Evolutionary conservation across 2,113 vertebrate species (phyloP).

Genomic region (Muntiacus reevesi): DNA sequence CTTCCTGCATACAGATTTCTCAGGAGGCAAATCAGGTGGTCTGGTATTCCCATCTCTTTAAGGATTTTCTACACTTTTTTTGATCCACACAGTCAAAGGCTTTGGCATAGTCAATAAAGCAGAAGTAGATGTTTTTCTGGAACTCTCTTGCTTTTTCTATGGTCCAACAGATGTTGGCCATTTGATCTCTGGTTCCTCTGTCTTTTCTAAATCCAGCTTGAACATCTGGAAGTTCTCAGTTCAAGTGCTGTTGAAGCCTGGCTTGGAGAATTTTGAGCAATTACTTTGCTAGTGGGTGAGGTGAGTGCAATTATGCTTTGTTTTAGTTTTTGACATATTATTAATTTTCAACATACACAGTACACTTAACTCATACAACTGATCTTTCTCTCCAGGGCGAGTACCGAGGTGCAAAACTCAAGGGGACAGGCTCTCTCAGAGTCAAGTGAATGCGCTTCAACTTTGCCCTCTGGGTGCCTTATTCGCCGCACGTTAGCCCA

Average conservation of each 20-base stretch:
- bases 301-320: neutral
- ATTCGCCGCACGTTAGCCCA: neutral
- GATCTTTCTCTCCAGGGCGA: neutral
- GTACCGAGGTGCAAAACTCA: neutral
- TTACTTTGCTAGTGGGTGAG: neutral
- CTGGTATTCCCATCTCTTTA: neutral
- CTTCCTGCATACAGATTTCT: neutral
- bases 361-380: neutral
- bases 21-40: neutral
- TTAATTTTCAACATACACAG: neutral
- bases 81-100: neutral
- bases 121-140: neutral
- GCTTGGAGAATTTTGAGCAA: neutral
- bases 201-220: neutral
- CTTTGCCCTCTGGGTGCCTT: neutral
- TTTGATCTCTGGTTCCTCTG: neutral
- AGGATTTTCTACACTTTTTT: neutral
- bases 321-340: neutral
- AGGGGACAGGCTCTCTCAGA: neutral
- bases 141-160: neutral
- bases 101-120: neutral
- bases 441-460: rapidly evolving
- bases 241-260: neutral
- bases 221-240: neutral
- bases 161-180: neutral